Conservation (phyloP, 2,888 invertebrate species). For the Lasioglossum lativentre region DNA sequence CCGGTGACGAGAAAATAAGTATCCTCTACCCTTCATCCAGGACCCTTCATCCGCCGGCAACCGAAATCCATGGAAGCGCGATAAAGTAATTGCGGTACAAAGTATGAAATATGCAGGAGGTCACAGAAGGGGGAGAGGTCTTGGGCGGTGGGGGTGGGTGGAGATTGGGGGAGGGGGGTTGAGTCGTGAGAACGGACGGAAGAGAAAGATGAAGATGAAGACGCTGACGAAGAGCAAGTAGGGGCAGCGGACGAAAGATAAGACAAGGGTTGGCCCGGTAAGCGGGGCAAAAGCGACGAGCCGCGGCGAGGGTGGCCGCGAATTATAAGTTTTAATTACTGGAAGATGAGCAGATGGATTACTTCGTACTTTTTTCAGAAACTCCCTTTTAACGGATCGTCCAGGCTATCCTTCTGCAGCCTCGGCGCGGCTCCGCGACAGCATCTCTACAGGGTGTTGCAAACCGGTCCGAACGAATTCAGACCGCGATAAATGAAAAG, state of each 20-base stretch:
- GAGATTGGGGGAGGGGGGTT: conserved; percentile 20
- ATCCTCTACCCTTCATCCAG: conserved; percentile 52
- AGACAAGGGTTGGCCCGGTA: conserved; percentile 53
- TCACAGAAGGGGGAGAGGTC: conserved; percentile 40
- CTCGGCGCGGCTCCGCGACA: conserved; percentile 36
- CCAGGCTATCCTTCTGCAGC: conserved; percentile 41
- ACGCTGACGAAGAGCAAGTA: conserved; percentile 58
- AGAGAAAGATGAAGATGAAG: conserved; percentile 61
- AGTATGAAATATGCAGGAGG: conserved; percentile 78
- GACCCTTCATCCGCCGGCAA: conserved; percentile 42
- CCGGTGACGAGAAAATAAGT: conserved; percentile 70
- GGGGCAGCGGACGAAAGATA: conserved; percentile 47
- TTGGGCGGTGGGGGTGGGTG: neutral
- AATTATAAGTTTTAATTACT: conserved; percentile 83
- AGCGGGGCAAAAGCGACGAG: conserved; percentile 53
- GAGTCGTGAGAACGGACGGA: conserved; percentile 32
- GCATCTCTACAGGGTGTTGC: conserved; percentile 54
- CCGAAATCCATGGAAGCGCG: conserved; percentile 74
- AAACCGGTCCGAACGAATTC: conserved; percentile 2
- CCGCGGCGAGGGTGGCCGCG: conserved; percentile 65
- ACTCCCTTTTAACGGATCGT: conserved; percentile 70
- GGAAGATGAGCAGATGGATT: conserved; percentile 81
- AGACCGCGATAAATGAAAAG: neutral
- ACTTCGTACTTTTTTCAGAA: conserved; percentile 71
- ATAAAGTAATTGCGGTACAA: conserved; percentile 77